A percentile compares a stretch with the other conserved stretches of the same genome.
These are phyloP conservation scores for Lepidochitona cinerea DNA, from an alignment of 2,888 invertebrate genomes.

Conservation along the genomic window DNA sequence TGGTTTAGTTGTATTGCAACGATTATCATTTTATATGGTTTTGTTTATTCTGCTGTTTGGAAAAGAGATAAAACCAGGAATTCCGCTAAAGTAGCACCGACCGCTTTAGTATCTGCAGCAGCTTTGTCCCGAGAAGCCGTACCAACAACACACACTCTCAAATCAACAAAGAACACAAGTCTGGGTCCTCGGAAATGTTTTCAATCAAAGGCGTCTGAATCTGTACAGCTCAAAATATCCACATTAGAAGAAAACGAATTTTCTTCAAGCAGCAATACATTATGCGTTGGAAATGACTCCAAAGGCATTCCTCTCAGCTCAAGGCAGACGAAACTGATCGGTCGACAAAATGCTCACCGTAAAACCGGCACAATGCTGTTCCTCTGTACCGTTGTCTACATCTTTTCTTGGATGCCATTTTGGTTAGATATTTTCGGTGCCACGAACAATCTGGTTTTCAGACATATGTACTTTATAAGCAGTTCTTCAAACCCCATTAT, in stretches of 20 bases:
- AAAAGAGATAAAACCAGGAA: not conserved
- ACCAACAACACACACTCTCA: not conserved
- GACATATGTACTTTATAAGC: slow-evolving; percentile 16
- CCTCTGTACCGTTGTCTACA: slow-evolving; percentile 19
- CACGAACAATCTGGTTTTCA: slow-evolving; percentile 7
- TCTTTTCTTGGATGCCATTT: slow-evolving; percentile 21
- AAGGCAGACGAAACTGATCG: not conserved
- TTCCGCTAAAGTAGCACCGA: not conserved
- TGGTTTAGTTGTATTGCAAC: not conserved
- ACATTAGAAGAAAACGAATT: not conserved
- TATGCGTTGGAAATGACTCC: not conserved
- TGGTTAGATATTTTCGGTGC: slow-evolving; percentile 18
- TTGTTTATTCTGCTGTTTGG: not conserved
- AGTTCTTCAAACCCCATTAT: slow-evolving; percentile 20
- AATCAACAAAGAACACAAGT: not conserved
- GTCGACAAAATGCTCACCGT: not conserved
- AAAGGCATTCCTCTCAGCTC: not conserved
- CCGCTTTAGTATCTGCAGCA: not conserved
- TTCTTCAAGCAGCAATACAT: not conserved
- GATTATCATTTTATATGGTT: not conserved
- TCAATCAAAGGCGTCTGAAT: not conserved
- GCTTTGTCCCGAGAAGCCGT: not conserved
- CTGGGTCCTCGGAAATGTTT: no score
- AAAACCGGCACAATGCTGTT: slow-evolving; percentile 22
- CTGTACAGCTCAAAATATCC: not conserved